Evolutionary conservation across 2,797 vertebrate species (phyloP), one percentile per base, ranked within the genome.

Genomic region (Melopsittacus undulatus): DNA sequence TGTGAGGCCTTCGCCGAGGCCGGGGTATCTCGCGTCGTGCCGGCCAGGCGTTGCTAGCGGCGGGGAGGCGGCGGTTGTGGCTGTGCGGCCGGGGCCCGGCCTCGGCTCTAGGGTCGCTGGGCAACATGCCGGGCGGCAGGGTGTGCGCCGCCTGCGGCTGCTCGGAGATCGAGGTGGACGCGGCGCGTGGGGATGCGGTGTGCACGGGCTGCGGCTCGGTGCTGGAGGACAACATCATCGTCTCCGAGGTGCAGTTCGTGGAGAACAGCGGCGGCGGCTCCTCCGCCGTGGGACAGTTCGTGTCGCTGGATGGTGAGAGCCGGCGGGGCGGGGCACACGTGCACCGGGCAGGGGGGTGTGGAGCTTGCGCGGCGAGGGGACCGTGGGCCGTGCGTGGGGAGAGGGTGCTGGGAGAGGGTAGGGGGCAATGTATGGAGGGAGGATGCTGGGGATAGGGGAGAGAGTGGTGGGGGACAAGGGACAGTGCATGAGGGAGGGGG

Each of bases 171-270:
- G 99, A 99, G 61, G 97, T 99, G 68, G 99, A 99, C 94, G 98
- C 99, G 91, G 99, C 99, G 45, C 98, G 99, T 20, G 99, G 99
- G 19, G 99, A 99, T 54, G 99, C 99, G 0, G 99, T 99, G 86
- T 99, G 99, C 76, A 99, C 99, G 13, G 97, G 97, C 95, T 99
- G 99, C 91, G 99, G 99, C 10, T 99, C 99, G 7, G 99, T 99
- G 90, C 98, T 99, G 54, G 99, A 99, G 97, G 99, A 99, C 97
- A 99, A 99, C 98, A 99, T 99, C 97, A 99, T 99, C 72, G 99
- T 99, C 29, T 99, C 99, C 1, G 99, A 99, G 97, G 98, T 99
- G 83, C 99, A 99, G 98, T 99, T 99, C 84, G 99, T 99, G 97
- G 99, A 99, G 97, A 99, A 98, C 91, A 99, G 98, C 22, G 99